phyloP scores from a whole-genome alignment of 2,888 invertebrate species.

The Acrobasis suavella region DNA sequence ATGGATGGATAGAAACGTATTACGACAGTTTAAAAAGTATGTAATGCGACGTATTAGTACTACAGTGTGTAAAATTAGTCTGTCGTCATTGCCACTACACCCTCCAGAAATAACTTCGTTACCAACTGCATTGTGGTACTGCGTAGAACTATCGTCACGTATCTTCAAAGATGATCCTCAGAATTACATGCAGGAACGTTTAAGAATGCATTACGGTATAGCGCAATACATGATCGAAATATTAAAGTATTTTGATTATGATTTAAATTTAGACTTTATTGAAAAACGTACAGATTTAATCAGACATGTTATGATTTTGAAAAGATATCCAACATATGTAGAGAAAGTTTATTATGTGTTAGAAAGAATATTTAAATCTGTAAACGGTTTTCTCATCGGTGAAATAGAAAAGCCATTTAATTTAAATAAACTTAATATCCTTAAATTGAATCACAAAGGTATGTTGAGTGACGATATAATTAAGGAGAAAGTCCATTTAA shows the following conservation, averaged over 20 bases:
- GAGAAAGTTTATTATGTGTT: slow-evolving; percentile 41
- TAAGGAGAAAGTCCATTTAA: slow-evolving; percentile 39
- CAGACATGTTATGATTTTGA: slow-evolving; percentile 41
- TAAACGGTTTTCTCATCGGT: slow-evolving; percentile 41
- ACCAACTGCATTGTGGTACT: slow-evolving; percentile 50
- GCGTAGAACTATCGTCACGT: slow-evolving; percentile 45
- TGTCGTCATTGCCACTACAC: slow-evolving; percentile 50
- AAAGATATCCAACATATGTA: slow-evolving; percentile 35
- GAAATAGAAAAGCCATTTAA: slow-evolving; percentile 42
- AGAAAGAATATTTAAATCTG: slow-evolving; percentile 43
- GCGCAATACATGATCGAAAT: slow-evolving; percentile 48
- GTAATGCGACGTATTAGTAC: slow-evolving; percentile 43
- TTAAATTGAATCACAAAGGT: slow-evolving; percentile 41
- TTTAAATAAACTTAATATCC: slow-evolving; percentile 44
- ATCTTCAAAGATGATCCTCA: slow-evolving; percentile 45
- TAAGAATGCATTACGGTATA: slow-evolving; percentile 41
- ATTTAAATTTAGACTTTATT: slow-evolving; percentile 40
- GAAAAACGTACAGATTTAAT: slow-evolving; percentile 41
- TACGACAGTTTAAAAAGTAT: slow-evolving; percentile 48
- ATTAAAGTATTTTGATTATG: slow-evolving; percentile 41
- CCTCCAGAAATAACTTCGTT: slow-evolving; percentile 40
- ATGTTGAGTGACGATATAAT: slow-evolving; percentile 36
- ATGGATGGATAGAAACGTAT: slow-evolving; percentile 54
- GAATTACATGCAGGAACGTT: slow-evolving; percentile 42
- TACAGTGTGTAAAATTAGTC: slow-evolving; percentile 44